Evolutionary conservation across 2,888 invertebrate genomes (phyloP).

Genomic region (Sarcophaga carnaria): DNA sequence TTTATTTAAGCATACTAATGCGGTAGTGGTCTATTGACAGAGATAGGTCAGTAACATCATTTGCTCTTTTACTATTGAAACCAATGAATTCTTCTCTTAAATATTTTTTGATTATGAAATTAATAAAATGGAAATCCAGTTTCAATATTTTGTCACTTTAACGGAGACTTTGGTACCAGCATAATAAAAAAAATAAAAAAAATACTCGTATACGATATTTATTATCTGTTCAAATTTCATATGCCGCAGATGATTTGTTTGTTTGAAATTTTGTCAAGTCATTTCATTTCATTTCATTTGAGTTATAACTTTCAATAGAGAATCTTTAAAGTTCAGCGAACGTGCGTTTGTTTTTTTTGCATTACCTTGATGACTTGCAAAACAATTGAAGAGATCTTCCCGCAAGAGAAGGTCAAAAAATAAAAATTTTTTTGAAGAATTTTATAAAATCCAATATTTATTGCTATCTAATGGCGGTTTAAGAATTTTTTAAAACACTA

Average conservation of each 20-base stretch:
- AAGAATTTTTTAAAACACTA: too few relatives aligned
- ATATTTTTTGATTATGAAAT: constrained; percentile 10
- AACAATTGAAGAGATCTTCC: neutral
- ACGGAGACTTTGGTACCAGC: constrained; percentile 11
- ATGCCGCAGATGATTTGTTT: neutral
- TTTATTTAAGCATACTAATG: too few relatives aligned
- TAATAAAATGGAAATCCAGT: constrained; percentile 7
- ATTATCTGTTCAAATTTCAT: too few relatives aligned
- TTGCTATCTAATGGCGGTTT: too few relatives aligned
- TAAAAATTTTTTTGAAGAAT: too few relatives aligned
- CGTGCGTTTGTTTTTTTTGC: too few relatives aligned
- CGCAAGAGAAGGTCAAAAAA: neutral
- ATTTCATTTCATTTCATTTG: neutral
- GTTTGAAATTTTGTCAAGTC: constrained; percentile 13
- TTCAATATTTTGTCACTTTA: neutral
- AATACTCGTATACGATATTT: neutral
- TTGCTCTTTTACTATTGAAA: neutral
- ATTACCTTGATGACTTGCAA: neutral
- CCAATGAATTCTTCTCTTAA: neutral
- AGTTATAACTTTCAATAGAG: neutral
- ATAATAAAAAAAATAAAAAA: neutral
- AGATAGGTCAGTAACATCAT: constrained; percentile 57
- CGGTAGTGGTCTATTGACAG: neutral
- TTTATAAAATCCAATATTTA: too few relatives aligned
- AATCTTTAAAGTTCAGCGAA: neutral